Base-by-base conservation (phyloP, 2,888 invertebrate genomes). In the Achlya flavicornis region DNA sequence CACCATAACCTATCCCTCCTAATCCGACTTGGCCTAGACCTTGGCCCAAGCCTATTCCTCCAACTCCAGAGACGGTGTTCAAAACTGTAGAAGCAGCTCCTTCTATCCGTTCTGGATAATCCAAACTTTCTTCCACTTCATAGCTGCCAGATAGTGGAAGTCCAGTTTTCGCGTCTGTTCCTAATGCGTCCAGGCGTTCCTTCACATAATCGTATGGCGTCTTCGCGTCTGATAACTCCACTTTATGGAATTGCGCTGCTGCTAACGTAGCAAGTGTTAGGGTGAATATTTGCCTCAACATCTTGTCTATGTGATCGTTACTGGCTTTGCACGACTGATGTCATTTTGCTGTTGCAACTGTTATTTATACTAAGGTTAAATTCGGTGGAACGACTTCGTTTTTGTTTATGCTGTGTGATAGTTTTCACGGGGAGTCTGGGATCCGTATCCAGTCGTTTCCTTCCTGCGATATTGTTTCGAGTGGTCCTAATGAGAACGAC, bases 41-140 rank as follows among this genome's bases (percentile, higher is more conserved):
- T 57, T 71, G 71, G 38, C 78, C 78, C 0, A 79, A 64, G 12
- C 80, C 80, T 33, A 74, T 65, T 26, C 81, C 85, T 57, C 85
- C 87, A 62, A 84, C 85, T 70, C 89, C 88, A 59, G 86, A 68
- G 61, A 87, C 91, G 41, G 92, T 89, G 63, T 91, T 91, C 57
- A 92, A 69, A 68, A 92, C 83, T 35, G 80, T 72, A 35, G 93
- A 92, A 12, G 92, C 93, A n/a, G 92, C 91, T 78, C 90, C 91
- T 76, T 90, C 86, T 5, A 91, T 78, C 32, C 87, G 80, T 66
- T 93, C 93, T 14, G 95, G 95, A 76, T 95, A 95, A 77, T 95
- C 95, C 66, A 90, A 93, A 81, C 94, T 94, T 86, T 95, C 95
- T 81, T 95, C 94, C 53, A 95, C 94, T 85, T 95, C 95, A 74